Evolutionary conservation across 1,140 invertebrate genomes (phyloP).

Genomic region (Leguminivora glycinivorella): DNA sequence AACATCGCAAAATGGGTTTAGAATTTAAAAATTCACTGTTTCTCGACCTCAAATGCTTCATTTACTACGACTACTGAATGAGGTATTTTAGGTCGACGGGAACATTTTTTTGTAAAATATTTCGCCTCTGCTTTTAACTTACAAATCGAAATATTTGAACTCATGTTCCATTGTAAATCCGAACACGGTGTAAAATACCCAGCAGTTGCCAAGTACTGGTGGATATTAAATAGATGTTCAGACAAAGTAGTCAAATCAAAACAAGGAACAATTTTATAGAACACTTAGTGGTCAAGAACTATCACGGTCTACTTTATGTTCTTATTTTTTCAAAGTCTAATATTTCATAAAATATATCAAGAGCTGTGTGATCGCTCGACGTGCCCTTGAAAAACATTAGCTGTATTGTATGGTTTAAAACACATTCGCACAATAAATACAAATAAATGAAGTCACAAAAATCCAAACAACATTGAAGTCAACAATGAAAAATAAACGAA

Average conservation of each 20-base stretch:
- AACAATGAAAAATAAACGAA: not conserved
- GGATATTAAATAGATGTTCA: not conserved
- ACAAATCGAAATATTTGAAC: slow-evolving; percentile 3
- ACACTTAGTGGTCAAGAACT: slow-evolving; percentile 12
- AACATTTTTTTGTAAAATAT: slow-evolving; percentile 7
- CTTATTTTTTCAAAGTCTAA: not conserved
- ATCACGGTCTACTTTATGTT: not conserved
- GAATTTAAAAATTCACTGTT: not conserved
- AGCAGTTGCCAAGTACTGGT: not conserved
- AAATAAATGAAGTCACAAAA: not conserved
- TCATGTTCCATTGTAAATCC: not conserved
- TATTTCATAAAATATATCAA: not conserved
- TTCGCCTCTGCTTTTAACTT: slow-evolving; percentile 22
- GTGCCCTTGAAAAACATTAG: too few relatives aligned
- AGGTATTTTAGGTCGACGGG: not conserved
- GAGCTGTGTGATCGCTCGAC: too few relatives aligned
- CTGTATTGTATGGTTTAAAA: not conserved
- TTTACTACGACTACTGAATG: not conserved
- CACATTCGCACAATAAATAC: not conserved
- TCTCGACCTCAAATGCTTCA: not conserved
- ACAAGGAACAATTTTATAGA: not conserved
- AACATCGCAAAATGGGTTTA: not conserved
- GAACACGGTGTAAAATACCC: not conserved
- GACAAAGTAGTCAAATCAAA: slow-evolving; percentile 1
- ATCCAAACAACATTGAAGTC: not conserved